These are phyloP conservation scores for Pecten maximus DNA, from an alignment of 2,888 invertebrate genomes.

Conservation along the genomic window DNA sequence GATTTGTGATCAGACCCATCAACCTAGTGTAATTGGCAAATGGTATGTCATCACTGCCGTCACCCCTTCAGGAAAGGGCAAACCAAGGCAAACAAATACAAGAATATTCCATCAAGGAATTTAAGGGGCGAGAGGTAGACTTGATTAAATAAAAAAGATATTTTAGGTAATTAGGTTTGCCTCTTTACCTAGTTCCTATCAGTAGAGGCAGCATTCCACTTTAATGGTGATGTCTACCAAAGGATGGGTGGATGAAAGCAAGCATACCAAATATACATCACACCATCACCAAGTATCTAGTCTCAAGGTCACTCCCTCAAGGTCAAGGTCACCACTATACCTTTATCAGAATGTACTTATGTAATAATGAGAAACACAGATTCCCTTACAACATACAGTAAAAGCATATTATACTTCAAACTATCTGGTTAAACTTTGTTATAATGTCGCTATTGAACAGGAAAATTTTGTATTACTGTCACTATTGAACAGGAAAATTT, in stretches of 20 bases:
- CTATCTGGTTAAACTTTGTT: too few species aligned
- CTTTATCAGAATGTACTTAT: neutral
- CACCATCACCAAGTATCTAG: neutral
- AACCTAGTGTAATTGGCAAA: neutral
- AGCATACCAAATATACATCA: neutral
- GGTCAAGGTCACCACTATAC: neutral
- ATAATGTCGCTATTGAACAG: too few species aligned
- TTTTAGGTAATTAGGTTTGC: constrained; percentile 5
- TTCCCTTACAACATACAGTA: neutral
- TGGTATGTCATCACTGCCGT: neutral
- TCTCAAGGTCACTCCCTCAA: neutral
- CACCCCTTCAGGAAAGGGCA: neutral
- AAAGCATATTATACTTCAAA: too few species aligned
- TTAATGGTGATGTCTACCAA: neutral
- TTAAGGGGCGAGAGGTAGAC: neutral
- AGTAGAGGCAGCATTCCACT: neutral
- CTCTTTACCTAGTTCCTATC: neutral
- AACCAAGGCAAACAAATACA: neutral
- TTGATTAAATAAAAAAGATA: neutral
- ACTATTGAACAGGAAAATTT: too few species aligned
- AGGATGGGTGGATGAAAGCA: neutral
- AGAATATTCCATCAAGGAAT: constrained; percentile 5
- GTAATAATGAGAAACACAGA: neutral
- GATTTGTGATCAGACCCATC: neutral
- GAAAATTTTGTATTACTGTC: too few species aligned